These are phyloP conservation scores for Poeciliopsis retropinna DNA, from an alignment of 2,113 vertebrate species.

Conservation along the genomic window DNA sequence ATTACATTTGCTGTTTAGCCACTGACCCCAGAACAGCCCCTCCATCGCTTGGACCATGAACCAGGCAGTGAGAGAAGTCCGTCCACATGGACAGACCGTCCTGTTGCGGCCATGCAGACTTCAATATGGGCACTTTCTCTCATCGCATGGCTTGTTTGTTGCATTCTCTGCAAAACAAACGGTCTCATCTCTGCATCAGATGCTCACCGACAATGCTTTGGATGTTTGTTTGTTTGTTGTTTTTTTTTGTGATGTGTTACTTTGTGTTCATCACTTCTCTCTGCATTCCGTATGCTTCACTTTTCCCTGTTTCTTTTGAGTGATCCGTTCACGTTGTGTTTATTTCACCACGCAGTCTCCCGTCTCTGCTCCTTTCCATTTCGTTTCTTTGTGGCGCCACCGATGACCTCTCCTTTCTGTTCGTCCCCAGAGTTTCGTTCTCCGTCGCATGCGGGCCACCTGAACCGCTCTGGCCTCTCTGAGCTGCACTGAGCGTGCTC, in stretches of 20 bases:
- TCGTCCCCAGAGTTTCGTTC: constrained; percentile 85
- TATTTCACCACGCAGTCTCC: constrained; percentile 1
- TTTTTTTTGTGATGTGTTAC: constrained; percentile 28
- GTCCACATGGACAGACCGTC: not conserved
- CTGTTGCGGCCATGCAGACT: constrained; percentile 3
- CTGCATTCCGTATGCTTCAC: constrained; percentile 5
- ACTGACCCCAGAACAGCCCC: not conserved
- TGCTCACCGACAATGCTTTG: constrained; percentile 2
- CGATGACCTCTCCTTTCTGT: constrained; percentile 27
- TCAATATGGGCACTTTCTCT: constrained; percentile 30
- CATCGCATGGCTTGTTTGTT: constrained; percentile 47
- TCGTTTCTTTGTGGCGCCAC: accelerated
- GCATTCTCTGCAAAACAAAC: constrained; percentile 4
- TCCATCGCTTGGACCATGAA: constrained; percentile 27
- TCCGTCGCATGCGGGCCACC: constrained; percentile 82
- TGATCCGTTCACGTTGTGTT: not conserved
- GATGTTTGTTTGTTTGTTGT: too few species aligned
- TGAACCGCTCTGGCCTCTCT: constrained; percentile 92
- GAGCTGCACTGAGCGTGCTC: constrained; percentile 84
- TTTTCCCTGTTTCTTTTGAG: constrained; percentile 5
- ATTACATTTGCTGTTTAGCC: not conserved
- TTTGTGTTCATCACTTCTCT: constrained; percentile 13
- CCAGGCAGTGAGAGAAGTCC: constrained; percentile 35
- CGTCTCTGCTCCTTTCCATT: not conserved
- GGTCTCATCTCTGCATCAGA: constrained; percentile 2